These are phyloP conservation scores for Drosophila cognata DNA, from an alignment of 2,888 invertebrate genomes.

Conservation along the genomic window DNA sequence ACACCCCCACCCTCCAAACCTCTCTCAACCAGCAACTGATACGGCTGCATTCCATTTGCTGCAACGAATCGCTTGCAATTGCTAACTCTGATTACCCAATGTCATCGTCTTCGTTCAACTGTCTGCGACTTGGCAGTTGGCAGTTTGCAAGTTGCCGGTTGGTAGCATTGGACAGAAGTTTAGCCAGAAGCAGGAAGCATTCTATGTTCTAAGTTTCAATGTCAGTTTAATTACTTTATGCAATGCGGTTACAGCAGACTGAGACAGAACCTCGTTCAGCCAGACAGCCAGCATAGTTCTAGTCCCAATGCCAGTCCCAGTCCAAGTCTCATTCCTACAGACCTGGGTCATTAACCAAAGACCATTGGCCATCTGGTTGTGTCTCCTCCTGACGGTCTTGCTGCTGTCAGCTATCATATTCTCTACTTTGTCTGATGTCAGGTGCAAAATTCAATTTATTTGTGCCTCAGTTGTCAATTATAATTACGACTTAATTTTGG, in stretches of 20 bases:
- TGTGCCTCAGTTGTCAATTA: slow-evolving; percentile 34
- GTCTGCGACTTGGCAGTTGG: slow-evolving; percentile 49
- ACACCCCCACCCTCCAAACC: not conserved
- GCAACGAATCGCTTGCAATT: slow-evolving; percentile 59
- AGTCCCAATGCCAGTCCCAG: not conserved
- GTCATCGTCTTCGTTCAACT: slow-evolving; percentile 72
- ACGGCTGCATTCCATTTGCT: slow-evolving; percentile 75
- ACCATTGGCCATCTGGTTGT: slow-evolving; percentile 47
- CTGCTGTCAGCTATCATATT: slow-evolving; percentile 46
- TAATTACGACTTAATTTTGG: slow-evolving; percentile 24
- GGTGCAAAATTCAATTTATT: slow-evolving; percentile 47
- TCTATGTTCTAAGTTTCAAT: slow-evolving; percentile 81
- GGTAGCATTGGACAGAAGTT: slow-evolving; percentile 57
- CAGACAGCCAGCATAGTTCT: not conserved
- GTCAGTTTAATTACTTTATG: slow-evolving; percentile 80
- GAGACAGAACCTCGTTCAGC: slow-evolving; percentile 35
- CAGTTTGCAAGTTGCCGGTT: slow-evolving; percentile 26
- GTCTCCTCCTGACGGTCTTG: slow-evolving; percentile 13
- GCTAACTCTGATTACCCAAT: slow-evolving; percentile 80
- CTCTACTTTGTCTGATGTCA: slow-evolving; percentile 26
- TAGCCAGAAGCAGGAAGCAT: slow-evolving; percentile 78
- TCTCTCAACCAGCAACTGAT: slow-evolving; percentile 52
- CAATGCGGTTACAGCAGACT: slow-evolving; percentile 60
- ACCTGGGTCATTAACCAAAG: slow-evolving; percentile 73
- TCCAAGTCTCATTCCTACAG: not conserved